Base-by-base conservation (phyloP, 2,797 vertebrate species). In the Microctenopoma lineatum region DNA sequence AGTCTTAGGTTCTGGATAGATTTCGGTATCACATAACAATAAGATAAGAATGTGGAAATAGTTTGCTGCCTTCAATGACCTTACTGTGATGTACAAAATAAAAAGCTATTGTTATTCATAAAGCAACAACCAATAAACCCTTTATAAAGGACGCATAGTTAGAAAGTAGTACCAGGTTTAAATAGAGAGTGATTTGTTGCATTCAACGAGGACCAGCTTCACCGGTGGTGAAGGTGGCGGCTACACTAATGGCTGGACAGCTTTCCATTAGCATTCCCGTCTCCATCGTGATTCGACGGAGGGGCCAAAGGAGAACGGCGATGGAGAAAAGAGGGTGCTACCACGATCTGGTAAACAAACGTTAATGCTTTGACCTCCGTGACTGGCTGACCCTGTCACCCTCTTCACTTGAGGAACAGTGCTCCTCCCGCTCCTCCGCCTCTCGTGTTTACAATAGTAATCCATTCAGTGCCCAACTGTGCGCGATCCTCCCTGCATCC, bases 371-470 rank as follows among this genome's bases (percentile, higher is more conserved):
- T 57, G 38, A 71, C 58, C 82, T 75, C 59, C 0, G 51, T 16
- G 70, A 80, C 81, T 84, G 81, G 59, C 81, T 86, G 32, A 62
- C 69, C 60, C 68, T 27, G 54, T 54, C 52, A 32, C 38, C 51
- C 60, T 66, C 59, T 65, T 64, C n/a, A 53, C 68, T 84, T 83
- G 29, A 51, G 70, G 60, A 67, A 77, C 66, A 70, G 76, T 77
- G 64, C 52, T 73, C 71, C 55, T 64, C 76, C 67, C 63, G n/a
- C 69, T 78, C 55, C 67, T 41, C 26, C 38, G 44, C 78, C 72
- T 75, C 75, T 79, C 61, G 36, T 84, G 83, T 84, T 82, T 75
- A 77, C 70, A 67, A 27, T 60, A 57, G 65, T 83, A 87, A 91
- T 88, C 85, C 75, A 71, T 60, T 82, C 68, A 36, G 59, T 63